Conservation (phyloP, 2,888 invertebrate species). For the Nemurella pictetii region DNA sequence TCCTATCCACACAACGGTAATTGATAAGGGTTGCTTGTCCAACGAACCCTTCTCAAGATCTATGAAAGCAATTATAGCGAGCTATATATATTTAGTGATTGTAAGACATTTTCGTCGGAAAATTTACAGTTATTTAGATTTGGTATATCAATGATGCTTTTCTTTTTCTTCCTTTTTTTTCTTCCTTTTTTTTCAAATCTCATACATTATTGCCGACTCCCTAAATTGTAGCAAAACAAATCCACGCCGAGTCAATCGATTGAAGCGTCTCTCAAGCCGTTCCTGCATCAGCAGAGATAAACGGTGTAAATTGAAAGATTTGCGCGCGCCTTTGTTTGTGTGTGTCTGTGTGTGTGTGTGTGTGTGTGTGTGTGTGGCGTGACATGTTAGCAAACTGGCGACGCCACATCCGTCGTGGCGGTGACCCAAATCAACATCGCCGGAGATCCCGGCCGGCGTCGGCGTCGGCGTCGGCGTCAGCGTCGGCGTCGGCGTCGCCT, state of each 20-base stretch:
- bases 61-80: background rate
- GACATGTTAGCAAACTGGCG: conserved; percentile 20
- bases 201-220: no score
- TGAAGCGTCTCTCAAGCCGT: background rate
- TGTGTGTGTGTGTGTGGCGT: background rate
- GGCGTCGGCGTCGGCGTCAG: background rate
- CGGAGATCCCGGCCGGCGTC: background rate
- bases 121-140: no score
- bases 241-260: no score
- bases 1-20: background rate
- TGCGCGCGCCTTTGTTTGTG: no score
- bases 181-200: no score
- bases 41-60: background rate
- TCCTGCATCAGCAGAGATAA: background rate
- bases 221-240: no score
- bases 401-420: conserved; percentile 24
- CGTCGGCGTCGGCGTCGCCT: conserved; percentile 16
- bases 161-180: no score
- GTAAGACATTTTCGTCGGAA: no score
- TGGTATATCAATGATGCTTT: no score
- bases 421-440: conserved; percentile 33
- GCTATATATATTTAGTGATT: background rate
- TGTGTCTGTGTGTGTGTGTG: no score
- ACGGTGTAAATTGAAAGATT: background rate
- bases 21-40: background rate